Evolutionary conservation across 2,113 vertebrate species (phyloP), one percentile per base, ranked within the genome.

Genomic region (Onychostoma macrolepis): DNA sequence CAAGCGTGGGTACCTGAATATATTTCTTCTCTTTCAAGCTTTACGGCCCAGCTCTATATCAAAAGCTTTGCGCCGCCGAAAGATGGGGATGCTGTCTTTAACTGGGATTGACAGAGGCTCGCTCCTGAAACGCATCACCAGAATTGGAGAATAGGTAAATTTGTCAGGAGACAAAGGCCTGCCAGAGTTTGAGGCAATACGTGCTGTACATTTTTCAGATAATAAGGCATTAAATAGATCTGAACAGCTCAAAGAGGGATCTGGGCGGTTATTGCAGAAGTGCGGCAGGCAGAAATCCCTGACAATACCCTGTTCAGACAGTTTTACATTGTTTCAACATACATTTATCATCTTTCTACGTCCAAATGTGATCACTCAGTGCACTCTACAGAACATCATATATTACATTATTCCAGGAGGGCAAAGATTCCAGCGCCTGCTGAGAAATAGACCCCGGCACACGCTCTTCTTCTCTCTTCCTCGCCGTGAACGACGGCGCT

Each of bases 71-170:
- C 86, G 80, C 76, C 89, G 89, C 82, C 76, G 83, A n/a, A 82
- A 85, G 90, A 69, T 43, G 84, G 87, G 84, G 85, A 74, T 85
- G 86, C 80, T 69, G 89, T 90, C 89, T 92, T 88, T 90, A 91
- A 89, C 86, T 69, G 76, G 89, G 86, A 91, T 89, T 91, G 92
- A 92, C 91, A 91, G 86, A 90, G 86, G 88, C 86, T 88, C 84
- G 85, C 71, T 30, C 76, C 83, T 86, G 38, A 86, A 88, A 87
- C 87, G 77, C 85, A 82, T 86, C 88, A 67, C 43, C 81, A 65
- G 88, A 91, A 91, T 90, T 88, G 89, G 86, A 87, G 90, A 91
- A 92, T 91, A 92, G 92, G 91, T 91, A 91, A 89, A 91, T 92
- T 92, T 91, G 89, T 91, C 90, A 91, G 91, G 85, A 80, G 90